Evolutionary conservation across 2,888 invertebrate genomes (phyloP), one percentile per base, ranked within the genome.

Genomic region (Phyllotreta striolata): DNA sequence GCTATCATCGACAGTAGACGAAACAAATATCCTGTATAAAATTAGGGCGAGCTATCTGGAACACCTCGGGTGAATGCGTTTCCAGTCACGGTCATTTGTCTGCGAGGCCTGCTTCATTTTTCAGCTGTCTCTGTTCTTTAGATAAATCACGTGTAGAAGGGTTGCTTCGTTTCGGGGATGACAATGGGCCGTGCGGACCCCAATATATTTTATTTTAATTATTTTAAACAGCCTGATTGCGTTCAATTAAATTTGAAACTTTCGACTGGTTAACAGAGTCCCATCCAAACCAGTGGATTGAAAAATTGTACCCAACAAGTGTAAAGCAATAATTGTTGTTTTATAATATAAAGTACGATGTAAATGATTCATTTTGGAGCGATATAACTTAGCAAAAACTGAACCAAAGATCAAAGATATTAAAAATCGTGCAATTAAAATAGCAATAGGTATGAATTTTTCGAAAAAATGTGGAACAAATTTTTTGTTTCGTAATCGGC

Each of bases 11-110:
- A 13, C 46, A 14, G 43, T 24, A 24, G 13, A 14, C 8, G 57
- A 57, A 49, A 58, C 35, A 40, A 58, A 58, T 49, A 49, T 49
- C 41, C 56, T 46, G 38, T 56, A 54, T 58, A 51, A 64, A 64
- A 68, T 68, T 64, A 62, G 66, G 57, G 66, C 63, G 47, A 66
- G 62, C 57, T 64, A 71, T 69, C 65, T 63, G 40, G 57, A 68
- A 71, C 71, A 70, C 61, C 68, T 58, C 57, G 46, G 58, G 66
- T 62, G 66, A 73, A 74, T 69, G 69, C 70, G 71, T 74, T 74
- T 68, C 66, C 68, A 66, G 73, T 73, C 73, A 72, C 73, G 72
- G 34, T 75, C 76, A 75, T 77, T 77, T 77, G 76, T 77, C 75
- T 77, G 55, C 39, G 47, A 34, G 70, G 71, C 60, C 65, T 60